phyloP scores from a whole-genome alignment of 2,888 invertebrate genomes.

The Eupithecia centaureata region DNA sequence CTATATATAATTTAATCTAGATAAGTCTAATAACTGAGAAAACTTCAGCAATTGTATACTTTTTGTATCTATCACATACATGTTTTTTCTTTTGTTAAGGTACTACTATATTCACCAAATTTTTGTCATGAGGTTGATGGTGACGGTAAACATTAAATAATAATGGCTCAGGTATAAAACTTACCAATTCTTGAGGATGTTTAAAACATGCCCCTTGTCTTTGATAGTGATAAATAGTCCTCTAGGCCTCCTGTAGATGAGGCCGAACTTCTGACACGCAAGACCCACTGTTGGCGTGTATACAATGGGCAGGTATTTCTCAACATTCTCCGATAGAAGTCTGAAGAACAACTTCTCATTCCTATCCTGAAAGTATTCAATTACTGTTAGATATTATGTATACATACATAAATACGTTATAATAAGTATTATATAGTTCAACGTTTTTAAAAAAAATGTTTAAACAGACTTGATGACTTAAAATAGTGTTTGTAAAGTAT shows the following conservation, averaged over 20 bases:
- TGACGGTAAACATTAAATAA: too few relatives aligned
- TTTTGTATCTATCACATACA: too few relatives aligned
- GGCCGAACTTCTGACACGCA: constrained; percentile 98
- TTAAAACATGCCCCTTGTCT: constrained; percentile 96
- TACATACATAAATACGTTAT: not conserved
- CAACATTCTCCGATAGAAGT: constrained; percentile 95
- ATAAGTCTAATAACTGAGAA: too few relatives aligned
- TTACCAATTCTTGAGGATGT: constrained; percentile 96
- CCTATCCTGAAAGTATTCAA: constrained; percentile 88
- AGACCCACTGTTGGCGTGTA: constrained; percentile 99
- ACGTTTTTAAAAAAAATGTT: too few relatives aligned
- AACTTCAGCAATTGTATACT: too few relatives aligned
- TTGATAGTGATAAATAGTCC: constrained; percentile 98
- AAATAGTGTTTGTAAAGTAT: too few relatives aligned
- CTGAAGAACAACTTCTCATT: constrained; percentile 98
- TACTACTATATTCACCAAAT: too few relatives aligned
- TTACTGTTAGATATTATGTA: constrained; percentile 45
- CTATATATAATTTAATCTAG: too few relatives aligned
- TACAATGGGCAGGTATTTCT: constrained; percentile 97
- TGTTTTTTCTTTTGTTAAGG: too few relatives aligned
- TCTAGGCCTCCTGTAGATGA: constrained; percentile 96
- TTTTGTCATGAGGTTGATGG: too few relatives aligned
- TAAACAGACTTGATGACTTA: too few relatives aligned
- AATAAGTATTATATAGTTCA: too few relatives aligned
- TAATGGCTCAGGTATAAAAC: constrained; percentile 57